Evolutionary conservation across 2,888 invertebrate genomes (phyloP).

Genomic region (Nomada ruficornis): DNA sequence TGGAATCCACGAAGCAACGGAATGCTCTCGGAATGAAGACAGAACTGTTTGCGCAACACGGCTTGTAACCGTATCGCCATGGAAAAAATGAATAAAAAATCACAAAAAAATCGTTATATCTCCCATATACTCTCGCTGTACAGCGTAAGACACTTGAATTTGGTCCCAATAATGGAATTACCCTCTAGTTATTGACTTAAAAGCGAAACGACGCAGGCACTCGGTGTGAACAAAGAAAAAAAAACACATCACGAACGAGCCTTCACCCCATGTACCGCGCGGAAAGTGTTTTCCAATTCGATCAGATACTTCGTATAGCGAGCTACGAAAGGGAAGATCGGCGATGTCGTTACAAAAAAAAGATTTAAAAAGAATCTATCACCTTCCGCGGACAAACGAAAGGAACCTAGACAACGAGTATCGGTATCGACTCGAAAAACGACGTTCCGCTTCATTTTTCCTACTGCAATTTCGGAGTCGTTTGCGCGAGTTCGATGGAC

Average conservation of each 20-base stretch:
- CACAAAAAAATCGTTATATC: not conserved
- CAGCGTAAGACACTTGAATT: conserved; percentile 26
- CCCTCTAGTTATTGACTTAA: conserved; percentile 30
- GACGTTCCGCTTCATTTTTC: conserved; percentile 1
- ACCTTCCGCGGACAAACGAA: not conserved
- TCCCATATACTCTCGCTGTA: not conserved
- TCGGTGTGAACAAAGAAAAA: not conserved
- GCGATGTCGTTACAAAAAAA: conserved; percentile 11
- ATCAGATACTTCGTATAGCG: not conserved
- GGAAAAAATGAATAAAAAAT: not conserved
- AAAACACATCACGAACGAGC: not conserved
- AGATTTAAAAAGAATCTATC: not conserved
- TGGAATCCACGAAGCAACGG: conserved; percentile 54
- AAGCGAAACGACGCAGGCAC: conserved; percentile 47
- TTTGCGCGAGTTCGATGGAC: conserved; percentile 10
- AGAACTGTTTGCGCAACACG: not conserved
- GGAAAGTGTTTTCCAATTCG: not conserved
- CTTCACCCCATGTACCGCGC: not conserved
- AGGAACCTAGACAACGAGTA: not conserved
- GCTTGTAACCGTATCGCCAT: not conserved
- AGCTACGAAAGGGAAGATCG: conserved; percentile 32
- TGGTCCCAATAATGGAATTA: conserved; percentile 67
- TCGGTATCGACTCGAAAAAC: conserved; percentile 1
- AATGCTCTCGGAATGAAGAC: conserved; percentile 44
- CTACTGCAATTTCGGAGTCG: conserved; percentile 1